Percentiles rank a stretch among this genome's conserved stretches.
Evolutionary conservation across 2,888 invertebrate genomes (phyloP).

Genomic region (Chrysolina oricalcia): DNA sequence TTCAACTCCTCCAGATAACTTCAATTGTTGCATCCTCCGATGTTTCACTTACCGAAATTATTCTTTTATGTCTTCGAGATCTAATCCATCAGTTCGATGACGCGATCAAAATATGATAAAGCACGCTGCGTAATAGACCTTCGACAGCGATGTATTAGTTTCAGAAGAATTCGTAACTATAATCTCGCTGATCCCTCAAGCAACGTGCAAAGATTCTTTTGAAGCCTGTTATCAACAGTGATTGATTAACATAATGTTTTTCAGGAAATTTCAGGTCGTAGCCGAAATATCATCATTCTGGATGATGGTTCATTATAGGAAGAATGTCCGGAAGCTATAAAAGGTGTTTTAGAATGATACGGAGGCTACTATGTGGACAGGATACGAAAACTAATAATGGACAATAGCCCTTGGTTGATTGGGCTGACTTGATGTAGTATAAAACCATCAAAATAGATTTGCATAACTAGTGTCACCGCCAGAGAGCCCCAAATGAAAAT

Average conservation of each 20-base stretch:
- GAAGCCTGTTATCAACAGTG: constrained; percentile 1
- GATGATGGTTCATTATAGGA: too few species aligned
- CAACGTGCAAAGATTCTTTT: background rate
- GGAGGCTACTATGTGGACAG: too few species aligned
- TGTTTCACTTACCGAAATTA: background rate
- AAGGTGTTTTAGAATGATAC: too few species aligned
- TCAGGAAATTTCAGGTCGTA: background rate
- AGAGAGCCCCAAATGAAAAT: too few species aligned
- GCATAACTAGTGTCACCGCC: too few species aligned
- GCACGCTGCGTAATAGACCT: constrained; percentile 18
- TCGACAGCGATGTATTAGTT: constrained; percentile 19
- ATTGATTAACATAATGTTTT: constrained; percentile 3
- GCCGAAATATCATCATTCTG: background rate
- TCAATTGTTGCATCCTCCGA: background rate
- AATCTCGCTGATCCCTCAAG: constrained; percentile 13
- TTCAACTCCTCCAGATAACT: background rate
- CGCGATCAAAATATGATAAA: constrained; percentile 17
- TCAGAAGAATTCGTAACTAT: constrained; percentile 6
- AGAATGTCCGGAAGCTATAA: too few species aligned
- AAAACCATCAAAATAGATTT: too few species aligned
- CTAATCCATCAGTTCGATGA: background rate
- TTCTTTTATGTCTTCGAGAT: background rate
- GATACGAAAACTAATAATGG: too few species aligned
- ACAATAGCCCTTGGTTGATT: too few species aligned
- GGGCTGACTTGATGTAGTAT: too few species aligned